A percentile compares a stretch with the other conserved stretches of the same genome.
These are phyloP conservation scores for Magallana gigas DNA, from an alignment of 1,140 invertebrate species.

Conservation along the genomic window DNA sequence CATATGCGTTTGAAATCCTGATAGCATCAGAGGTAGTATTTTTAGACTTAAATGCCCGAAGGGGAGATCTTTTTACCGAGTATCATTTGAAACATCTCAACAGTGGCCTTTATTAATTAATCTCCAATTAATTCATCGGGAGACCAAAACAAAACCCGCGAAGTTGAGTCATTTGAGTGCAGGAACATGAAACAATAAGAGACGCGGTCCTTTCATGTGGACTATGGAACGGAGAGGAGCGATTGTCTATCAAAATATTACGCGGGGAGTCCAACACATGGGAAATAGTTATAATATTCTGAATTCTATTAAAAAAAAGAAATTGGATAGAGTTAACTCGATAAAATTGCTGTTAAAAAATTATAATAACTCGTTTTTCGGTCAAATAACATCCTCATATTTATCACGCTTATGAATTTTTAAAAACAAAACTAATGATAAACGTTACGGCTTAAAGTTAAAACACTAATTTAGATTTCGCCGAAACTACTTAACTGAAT, in stretches of 20 bases:
- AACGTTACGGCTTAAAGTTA: too few relatives aligned
- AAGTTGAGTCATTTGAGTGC: conserved; percentile 27
- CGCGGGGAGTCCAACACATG: too few relatives aligned
- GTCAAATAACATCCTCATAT: too few relatives aligned
- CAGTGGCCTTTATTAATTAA: conserved; percentile 33
- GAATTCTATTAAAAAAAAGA: too few relatives aligned
- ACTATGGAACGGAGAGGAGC: not conserved
- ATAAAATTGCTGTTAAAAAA: too few relatives aligned
- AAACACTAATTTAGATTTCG: too few relatives aligned
- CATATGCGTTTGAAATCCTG: conserved; percentile 27
- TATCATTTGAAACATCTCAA: conserved; percentile 21
- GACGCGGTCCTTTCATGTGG: not conserved
- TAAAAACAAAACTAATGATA: too few relatives aligned
- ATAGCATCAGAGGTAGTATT: conserved; percentile 12
- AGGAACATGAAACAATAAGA: not conserved
- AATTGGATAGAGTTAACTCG: too few relatives aligned
- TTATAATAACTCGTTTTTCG: too few relatives aligned
- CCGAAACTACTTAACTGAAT: too few relatives aligned
- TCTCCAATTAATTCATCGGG: conserved; percentile 21
- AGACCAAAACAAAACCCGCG: conserved; percentile 11
- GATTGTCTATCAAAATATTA: not conserved
- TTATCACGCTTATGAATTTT: too few relatives aligned
- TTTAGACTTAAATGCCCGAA: conserved; percentile 25
- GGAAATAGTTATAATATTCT: too few relatives aligned
- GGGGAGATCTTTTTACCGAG: conserved; percentile 10